phyloP scores from a whole-genome alignment of 2,797 vertebrate species.

The Podarcis siculus region DNA sequence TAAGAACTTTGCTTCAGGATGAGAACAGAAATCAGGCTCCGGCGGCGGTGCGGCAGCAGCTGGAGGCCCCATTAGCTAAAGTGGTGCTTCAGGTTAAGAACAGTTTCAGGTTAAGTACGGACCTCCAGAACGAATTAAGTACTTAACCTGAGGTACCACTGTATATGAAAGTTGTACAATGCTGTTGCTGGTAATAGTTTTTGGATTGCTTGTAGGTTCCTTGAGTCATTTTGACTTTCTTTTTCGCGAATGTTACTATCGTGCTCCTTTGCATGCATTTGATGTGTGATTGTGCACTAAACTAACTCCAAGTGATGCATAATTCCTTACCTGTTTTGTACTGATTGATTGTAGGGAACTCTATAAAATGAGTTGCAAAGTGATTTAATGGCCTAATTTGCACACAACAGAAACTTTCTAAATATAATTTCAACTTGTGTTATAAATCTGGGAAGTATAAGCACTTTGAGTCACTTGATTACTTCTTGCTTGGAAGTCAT shows the following conservation, averaged over 20 bases:
- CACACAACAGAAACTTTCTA: conserved; percentile 33
- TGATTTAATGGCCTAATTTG: conserved; percentile 44
- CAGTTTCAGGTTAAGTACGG: too few relatives aligned
- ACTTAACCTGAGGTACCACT: too few relatives aligned
- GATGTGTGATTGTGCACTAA: not conserved
- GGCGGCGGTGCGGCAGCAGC: too few relatives aligned
- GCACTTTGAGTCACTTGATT: conserved; percentile 38
- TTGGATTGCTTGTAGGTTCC: not conserved
- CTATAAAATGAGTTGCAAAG: conserved; percentile 7
- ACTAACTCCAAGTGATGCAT: conserved; percentile 9
- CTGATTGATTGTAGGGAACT: conserved; percentile 15
- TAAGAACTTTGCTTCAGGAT: too few relatives aligned
- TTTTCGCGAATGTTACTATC: not conserved
- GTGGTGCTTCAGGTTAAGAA: too few relatives aligned
- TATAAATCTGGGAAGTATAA: conserved; percentile 37
- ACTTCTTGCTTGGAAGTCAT: rapidly evolving
- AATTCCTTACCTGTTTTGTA: conserved; percentile 3
- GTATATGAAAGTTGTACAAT: not conserved
- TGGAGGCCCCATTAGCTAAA: too few relatives aligned
- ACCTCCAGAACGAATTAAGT: too few relatives aligned
- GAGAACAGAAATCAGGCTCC: too few relatives aligned
- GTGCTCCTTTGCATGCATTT: not conserved
- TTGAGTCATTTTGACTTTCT: not conserved
- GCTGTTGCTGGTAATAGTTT: not conserved
- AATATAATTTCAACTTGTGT: conserved; percentile 44